A percentile compares a stretch with the other conserved stretches of the same genome.
Conservation (phyloP, 2,888 invertebrate genomes). For the Pristionchus arcanus region DNA sequence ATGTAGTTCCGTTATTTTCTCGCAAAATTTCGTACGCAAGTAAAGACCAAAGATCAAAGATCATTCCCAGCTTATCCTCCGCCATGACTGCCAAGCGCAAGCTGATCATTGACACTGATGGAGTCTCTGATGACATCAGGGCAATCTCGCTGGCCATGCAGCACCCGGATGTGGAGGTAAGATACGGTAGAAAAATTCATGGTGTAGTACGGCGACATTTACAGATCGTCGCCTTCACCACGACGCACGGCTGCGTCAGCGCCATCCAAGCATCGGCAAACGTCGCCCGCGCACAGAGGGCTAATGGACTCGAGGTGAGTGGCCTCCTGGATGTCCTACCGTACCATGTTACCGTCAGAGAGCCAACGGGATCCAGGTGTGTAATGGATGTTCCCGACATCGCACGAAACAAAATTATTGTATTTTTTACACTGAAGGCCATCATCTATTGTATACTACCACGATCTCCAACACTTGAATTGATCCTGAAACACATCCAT, state of each 20-base stretch:
- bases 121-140: slow-evolving; percentile 66
- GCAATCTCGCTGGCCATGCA: slow-evolving; percentile 68
- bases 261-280: slow-evolving; percentile 74
- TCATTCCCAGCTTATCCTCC: not conserved
- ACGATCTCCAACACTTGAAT: no score
- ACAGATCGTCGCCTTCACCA: slow-evolving; percentile 71
- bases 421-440: no score
- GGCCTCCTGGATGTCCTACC: not conserved
- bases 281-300: slow-evolving; percentile 71
- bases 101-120: slow-evolving; percentile 65
- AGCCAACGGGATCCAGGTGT: no score
- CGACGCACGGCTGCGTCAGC: slow-evolving; percentile 69
- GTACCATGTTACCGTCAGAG: not conserved
- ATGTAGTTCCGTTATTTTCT: no score
- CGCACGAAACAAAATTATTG: no score
- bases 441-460: no score
- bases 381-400: no score
- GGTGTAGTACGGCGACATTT: not conserved
- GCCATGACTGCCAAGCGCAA: slow-evolving; percentile 20
- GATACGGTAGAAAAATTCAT: slow-evolving; percentile 25
- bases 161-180: slow-evolving; percentile 60
- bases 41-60: not conserved
- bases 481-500: no score
- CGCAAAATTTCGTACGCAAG: no score
- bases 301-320: slow-evolving; percentile 59